Evolutionary conservation across 2,113 vertebrate species (phyloP), one percentile per base, ranked within the genome.

Genomic region (Oplegnathus fasciatus): DNA sequence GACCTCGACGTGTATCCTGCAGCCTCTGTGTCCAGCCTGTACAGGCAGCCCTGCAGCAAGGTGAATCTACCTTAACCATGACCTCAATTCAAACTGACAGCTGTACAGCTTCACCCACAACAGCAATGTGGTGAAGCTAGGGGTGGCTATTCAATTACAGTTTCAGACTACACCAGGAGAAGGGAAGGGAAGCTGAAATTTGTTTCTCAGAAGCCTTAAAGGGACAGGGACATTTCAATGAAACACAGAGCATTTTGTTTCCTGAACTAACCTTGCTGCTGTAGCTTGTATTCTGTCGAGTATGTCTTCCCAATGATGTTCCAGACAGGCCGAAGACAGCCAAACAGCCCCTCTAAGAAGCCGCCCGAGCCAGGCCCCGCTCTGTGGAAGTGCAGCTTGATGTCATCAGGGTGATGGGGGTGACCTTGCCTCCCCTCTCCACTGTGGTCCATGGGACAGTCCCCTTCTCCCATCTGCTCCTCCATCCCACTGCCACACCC

Each of bases 221-320:
- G 32, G 46, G 26, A 28, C 6, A 75, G 22, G 48, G 26, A 54
- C 30, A 50, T 80, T 26, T 86, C 18, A 57, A 69, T 40, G 44
- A 64, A 78, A 79, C 75, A 67, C 22, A 55, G 22, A 34, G 42
- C 32, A 72, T 68, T 75, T 15, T 20, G 44, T 67, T 75, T 58
- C 37, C 55, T 58, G 54, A 65, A 50, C 96, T 92, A 75, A 99
- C 98, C 98, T 97, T 99, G 98, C 91, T 98, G 98, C 69, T 99
- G 98, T 37, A 99, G 95, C 71, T 99, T 99, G 94, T 99, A 99
- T 88, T 99, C 98, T 0, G 98, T 99, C 30, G 98, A 98, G 90
- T 99, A 99, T 0, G 98, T 98, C 90, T 99, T 99, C 80, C 98
- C 98, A 0, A 99, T 99, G 93, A 99, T 99, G 91, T 99, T 99